Conservation (phyloP, 2,113 vertebrate genomes). For the Rafetus swinhoei region DNA sequence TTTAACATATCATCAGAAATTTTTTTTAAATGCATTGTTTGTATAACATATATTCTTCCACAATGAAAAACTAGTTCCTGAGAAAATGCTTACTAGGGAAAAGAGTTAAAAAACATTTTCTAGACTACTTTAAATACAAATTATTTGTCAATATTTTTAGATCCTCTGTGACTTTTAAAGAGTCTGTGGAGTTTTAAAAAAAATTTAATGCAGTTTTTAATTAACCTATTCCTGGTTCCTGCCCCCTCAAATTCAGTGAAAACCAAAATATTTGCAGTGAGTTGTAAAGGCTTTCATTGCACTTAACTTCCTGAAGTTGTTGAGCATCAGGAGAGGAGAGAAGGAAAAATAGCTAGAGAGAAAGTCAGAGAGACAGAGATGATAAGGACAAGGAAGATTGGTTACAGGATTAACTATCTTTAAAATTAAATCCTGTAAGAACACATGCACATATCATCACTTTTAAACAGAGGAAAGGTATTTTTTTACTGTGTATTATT, state of each 20-base stretch:
- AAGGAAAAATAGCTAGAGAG: not conserved
- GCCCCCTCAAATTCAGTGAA: not conserved
- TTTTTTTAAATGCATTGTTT: not conserved
- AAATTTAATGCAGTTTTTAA: not conserved
- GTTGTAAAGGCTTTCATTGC: not conserved
- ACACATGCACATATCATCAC: not conserved
- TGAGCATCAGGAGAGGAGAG: not conserved
- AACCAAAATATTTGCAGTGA: not conserved
- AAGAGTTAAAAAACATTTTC: not conserved
- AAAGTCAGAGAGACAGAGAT: not conserved
- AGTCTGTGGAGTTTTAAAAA: not conserved
- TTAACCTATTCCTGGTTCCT: not conserved
- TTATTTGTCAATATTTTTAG: not conserved
- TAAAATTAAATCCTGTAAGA: not conserved
- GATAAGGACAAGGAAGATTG: fast-evolving
- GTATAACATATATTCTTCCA: not conserved
- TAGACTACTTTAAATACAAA: not conserved
- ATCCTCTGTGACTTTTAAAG: not conserved
- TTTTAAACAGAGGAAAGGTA: not conserved
- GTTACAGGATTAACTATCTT: not conserved
- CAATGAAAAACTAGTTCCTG: not conserved
- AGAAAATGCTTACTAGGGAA: not conserved
- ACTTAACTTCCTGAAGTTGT: not conserved
- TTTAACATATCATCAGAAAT: not conserved
- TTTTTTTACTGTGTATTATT: not conserved